Base-by-base conservation (phyloP, 2,113 vertebrate species). In the Xerus inauris region DNA sequence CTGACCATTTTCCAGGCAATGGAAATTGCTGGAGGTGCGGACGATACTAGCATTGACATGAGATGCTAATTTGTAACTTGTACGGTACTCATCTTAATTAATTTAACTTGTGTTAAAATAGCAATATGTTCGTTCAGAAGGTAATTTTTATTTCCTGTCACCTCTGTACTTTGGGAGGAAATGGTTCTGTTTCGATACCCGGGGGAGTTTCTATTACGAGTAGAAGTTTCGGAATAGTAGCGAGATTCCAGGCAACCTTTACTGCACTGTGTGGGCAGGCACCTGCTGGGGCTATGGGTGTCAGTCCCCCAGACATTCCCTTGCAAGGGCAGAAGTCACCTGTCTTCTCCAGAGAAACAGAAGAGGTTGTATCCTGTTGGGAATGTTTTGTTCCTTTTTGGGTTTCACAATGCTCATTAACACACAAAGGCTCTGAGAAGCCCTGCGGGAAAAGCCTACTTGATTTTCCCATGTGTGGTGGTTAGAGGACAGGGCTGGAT, bases 51-150 rank as follows among this genome's bases (percentile, higher is more conserved):
- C 77, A n/a, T 14, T 67, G 51, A 12, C 49, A 12, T 22, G 79
- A 87, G 49, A 45, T 40, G 81, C 87, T 30, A n/a, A 72, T 83
- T 26, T 57, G 62, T 64, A 32, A 87, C 47, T 83, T 64, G 59
- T 81, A 57, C 67, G n/a, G 20, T 64, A 30, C 47, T 62, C 1
- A 8, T 77, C n/a, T 95, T 38, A 64, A 45, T 85, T 89, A 89
- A 75, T 51, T 83, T 54, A 35, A 64, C 54, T 57, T 90, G 26
- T 76, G 67, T 76, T 73, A 87, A 90, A 54, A 86, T 76, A 90
- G 85, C 40, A 57, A 77, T n/a, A 20, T 65, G 45, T 64, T 81
- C 54, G 45, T 64, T 81, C 54, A 72, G 20, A 35, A 81, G 40
- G 71, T 82, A 64, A 87, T 32, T 24, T 26, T 77, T 77, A 71